Base-by-base conservation (phyloP, 1,140 invertebrate species). In the Pemphigus obesinymphae region DNA sequence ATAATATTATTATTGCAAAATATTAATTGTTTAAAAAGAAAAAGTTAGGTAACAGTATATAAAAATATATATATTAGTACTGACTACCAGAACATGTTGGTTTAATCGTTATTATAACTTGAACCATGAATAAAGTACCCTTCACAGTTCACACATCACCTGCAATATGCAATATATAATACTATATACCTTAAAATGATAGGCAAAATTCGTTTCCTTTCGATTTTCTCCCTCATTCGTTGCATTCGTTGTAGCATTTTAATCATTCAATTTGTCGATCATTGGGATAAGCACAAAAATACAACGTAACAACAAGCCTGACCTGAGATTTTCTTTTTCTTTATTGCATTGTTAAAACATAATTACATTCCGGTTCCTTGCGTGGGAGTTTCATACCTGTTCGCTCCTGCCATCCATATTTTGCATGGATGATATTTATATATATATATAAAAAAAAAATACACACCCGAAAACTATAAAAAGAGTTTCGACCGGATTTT, bases 181-280 rank as follows among this genome's bases (percentile, higher is more conserved):
- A 26, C 8, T 55, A 26, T 5, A 13, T 63, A 70, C 43, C 23
- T 48, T 26, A 45, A 29, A 72, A 72, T 72, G 43, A 48, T 48
- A n/a, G 26, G 45, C 43, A 31, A 50, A 73, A 50, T 48, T 31
- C 70, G 26, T 73, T 73, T 73, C 26, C 43, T 50, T 50, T 50
- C 29, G 26, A 29, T 72, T 72, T 10, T 48, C 43, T 48, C 43
- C 68, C 43, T 15, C 23, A 13, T 45, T 29, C 23, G 26, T 34
- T 31, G 43, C 43, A 15, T 29, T 50, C 26, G 43, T n/a, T 48
- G 43, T n/a, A n/a, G n/a, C 68, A 17, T 26, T 48, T 72, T 48
- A 72, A 72, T 72, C 68, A 48, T 72, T 48, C 68, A 48, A 72
- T 72, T 72, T 70, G 66, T 70, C 43, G 68, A 48, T 73, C 70